Evolutionary conservation across 2,888 invertebrate species (phyloP), one percentile per base, ranked within the genome.

Genomic region (Syrista parreyssii): DNA sequence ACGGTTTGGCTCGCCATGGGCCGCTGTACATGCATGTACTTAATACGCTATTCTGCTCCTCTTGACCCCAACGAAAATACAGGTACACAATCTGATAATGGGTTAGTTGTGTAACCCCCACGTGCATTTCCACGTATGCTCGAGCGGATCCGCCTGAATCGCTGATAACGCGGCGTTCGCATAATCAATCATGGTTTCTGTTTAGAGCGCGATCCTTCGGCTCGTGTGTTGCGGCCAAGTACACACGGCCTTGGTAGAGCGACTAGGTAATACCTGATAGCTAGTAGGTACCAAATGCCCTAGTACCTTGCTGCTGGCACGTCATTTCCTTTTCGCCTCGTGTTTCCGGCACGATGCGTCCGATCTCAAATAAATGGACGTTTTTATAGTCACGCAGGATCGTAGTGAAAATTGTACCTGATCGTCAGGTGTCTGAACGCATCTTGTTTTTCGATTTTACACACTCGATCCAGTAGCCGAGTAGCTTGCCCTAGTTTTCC

Each of bases 61-160:
- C 55, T 55, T 55, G 55, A 82, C 81, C 79, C 84, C 82, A 85
- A 86, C 83, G 84, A 81, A 84, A 87, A 81, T 84, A 83, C 84
- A 80, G 82, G 86, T 86, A 87, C 85, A 88, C 88, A 89, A 89
- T 89, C 88, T 87, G 89, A 87, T 89, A 89, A 89, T 89, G 89
- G 88, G 84, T 87, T 88, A 87, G 85, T 86, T 84, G 85, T 87
- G 88, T 88, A 86, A 85, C 86, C 80, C 80, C 80, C 81, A 85
- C 83, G 83, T 83, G 83, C 85, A 84, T 84, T 84, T 79, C 79
- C 76, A 72, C 69, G 77, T 75, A 55, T 55, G 55, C 55, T 55
- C 55, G 55, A 55, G 55, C 55, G 9, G 23, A 23, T 15, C 23
- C 9, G 23, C 55, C 83, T 82, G 85, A 84, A 85, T 87, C 87